Percentiles rank a stretch among this genome's conserved stretches.
Conservation (phyloP, 2,113 vertebrate species). For the Pterocles orientalis region DNA sequence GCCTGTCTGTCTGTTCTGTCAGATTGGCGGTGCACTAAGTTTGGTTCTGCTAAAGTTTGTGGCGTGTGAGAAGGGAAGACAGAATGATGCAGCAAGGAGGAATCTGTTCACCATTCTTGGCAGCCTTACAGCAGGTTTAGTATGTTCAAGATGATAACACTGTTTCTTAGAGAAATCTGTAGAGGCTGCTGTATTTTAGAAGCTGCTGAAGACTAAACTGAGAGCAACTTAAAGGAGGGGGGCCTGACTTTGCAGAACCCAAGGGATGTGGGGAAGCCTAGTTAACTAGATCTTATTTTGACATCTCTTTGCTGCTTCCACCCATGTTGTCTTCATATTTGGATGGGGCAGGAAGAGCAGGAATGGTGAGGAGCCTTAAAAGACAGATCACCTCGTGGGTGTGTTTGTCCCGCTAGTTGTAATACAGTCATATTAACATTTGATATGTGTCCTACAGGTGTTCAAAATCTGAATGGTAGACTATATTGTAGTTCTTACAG, state of each 20-base stretch:
- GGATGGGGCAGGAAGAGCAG: neutral
- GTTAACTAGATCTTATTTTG: neutral
- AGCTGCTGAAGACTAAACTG: neutral
- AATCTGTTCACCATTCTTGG: neutral
- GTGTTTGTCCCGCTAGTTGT: neutral
- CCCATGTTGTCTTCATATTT: neutral
- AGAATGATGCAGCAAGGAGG: neutral
- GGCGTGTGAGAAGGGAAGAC: neutral
- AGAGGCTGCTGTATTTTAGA: neutral
- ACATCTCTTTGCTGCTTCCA: neutral
- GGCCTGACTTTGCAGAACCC: neutral
- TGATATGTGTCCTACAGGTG: fast-evolving
- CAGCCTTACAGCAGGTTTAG: neutral
- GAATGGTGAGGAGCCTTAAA: neutral
- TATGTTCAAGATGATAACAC: neutral
- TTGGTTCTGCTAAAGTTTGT: neutral
- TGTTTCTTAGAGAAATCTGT: neutral
- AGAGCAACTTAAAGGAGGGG: neutral
- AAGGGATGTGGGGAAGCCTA: neutral
- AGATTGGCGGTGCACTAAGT: neutral
- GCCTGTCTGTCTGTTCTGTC: neutral
- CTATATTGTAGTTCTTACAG: neutral
- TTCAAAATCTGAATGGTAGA: neutral
- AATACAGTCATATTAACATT: neutral
- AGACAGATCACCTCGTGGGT: neutral